Percentiles rank a stretch among this genome's conserved stretches.
Evolutionary conservation across 2,113 vertebrate species (phyloP).

Genomic region (Oncorhynchus masou): DNA sequence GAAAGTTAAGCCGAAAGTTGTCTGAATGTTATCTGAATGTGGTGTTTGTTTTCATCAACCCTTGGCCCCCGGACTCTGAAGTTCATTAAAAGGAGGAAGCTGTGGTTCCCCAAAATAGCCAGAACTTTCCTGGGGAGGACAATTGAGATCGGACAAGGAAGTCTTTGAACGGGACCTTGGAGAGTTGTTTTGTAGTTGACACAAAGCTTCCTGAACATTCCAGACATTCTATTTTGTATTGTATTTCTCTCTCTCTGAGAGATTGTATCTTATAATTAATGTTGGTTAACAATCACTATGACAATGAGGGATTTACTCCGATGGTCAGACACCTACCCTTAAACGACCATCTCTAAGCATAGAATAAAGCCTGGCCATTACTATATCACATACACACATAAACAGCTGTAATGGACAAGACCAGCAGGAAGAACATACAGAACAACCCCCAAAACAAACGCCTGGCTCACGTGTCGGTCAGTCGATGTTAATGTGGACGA

Average conservation of each 20-base stretch:
- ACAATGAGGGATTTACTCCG: too few species aligned
- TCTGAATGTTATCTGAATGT: too few species aligned
- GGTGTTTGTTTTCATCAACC: neutral
- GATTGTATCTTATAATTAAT: slow-evolving; percentile 48
- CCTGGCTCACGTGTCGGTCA: too few species aligned
- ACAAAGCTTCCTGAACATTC: slow-evolving; percentile 65
- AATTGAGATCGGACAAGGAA: slow-evolving; percentile 50
- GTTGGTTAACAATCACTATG: neutral
- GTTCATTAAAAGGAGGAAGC: slow-evolving; percentile 36
- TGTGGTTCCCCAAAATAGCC: slow-evolving; percentile 55
- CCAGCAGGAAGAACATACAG: too few species aligned
- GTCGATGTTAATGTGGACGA: too few species aligned
- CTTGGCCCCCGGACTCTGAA: neutral
- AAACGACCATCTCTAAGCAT: too few species aligned
- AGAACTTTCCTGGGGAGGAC: slow-evolving; percentile 48
- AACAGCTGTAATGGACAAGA: too few species aligned
- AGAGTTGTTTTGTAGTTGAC: slow-evolving; percentile 39
- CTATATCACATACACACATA: too few species aligned
- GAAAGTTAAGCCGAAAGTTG: too few species aligned
- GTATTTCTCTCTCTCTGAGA: slow-evolving; percentile 50
- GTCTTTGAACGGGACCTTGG: slow-evolving; percentile 54
- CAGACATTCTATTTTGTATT: slow-evolving; percentile 50
- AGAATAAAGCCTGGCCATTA: too few species aligned
- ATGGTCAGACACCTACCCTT: too few species aligned
- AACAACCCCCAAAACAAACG: too few species aligned